Evolutionary conservation across 2,797 vertebrate genomes (phyloP), one percentile per base, ranked within the genome.

Genomic region (Poecilia picta): DNA sequence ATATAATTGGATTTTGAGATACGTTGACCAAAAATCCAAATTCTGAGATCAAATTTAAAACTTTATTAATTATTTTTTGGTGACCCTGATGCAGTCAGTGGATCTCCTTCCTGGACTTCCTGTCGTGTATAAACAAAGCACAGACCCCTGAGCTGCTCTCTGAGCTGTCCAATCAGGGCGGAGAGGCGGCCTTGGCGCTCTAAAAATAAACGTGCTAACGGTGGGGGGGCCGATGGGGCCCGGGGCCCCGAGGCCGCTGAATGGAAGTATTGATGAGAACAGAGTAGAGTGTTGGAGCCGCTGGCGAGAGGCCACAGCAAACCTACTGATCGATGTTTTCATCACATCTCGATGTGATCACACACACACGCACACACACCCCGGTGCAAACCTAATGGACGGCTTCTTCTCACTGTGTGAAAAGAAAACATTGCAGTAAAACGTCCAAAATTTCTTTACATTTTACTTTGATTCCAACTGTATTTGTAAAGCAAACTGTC

Each of bases 301-400:
- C 89, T 93, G 91, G 93, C 91, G 86, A 83, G 81, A 91, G 91
- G 91, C 93, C 92, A 92, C 89, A 90, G 91, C 89, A 91, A 91
- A 89, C 88, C 87, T 92, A 94, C 93, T 91, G 91, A 94, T 94
- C 91, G 87, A 88, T 92, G 90, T 92, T 92, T 93, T 91, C 87
- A 89, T 76, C 74, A 79, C 79, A 85, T 89, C 85, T 81, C 81
- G 79, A 87, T 55, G 12, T 70, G 41, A 81, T 68, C 55, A 81
- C 13, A 13, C 15, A 47, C 15, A 16, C 43, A 10, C 45, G 4
- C 45, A 13, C 45, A 47, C 46, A 16, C 46, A 23, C 15, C 13
- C 51, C 23, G 1, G 33, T 39, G 51, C 39, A 33, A n/a, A 59
- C 39, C 55, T 2, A 18, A 8, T 18, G 45, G 2, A 49, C 59